Conservation (phyloP, 2,888 invertebrate genomes). For the Patella pellucida region DNA sequence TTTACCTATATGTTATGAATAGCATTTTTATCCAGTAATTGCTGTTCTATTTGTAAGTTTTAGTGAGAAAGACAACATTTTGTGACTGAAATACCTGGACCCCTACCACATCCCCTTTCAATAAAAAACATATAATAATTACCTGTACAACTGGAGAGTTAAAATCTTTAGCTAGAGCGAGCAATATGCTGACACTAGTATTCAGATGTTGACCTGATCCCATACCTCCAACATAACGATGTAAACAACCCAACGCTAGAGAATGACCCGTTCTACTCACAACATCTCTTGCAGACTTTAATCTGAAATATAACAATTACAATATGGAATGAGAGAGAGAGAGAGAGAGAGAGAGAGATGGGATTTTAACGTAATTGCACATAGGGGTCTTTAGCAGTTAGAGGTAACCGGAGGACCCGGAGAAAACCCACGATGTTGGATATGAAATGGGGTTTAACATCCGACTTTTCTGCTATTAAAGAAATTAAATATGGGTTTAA, state of each 20-base stretch:
- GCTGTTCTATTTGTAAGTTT: no score
- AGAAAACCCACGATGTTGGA: no score
- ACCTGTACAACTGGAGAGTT: constrained; percentile 95
- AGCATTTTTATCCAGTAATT: no score
- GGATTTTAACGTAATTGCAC: no score
- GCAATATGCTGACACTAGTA: constrained; percentile 92
- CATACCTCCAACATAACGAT: constrained; percentile 95
- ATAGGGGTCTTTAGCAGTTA: no score
- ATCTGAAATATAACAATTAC: constrained; percentile 52
- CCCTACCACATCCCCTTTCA: no score
- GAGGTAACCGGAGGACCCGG: no score
- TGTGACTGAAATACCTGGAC: no score
- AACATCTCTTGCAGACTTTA: constrained; percentile 89
- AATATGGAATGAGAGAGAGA: not conserved
- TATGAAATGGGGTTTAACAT: not conserved
- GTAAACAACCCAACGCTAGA: constrained; percentile 94
- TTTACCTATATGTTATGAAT: no score
- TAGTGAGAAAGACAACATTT: no score
- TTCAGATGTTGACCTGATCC: constrained; percentile 94
- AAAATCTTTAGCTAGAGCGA: constrained; percentile 94
- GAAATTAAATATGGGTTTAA: not conserved
- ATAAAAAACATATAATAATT: constrained; percentile 29
- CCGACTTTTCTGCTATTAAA: not conserved
- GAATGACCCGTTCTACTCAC: constrained; percentile 88
- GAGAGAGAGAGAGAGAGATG: no score